Percentiles rank a stretch among this genome's conserved stretches.
These are phyloP conservation scores for Eretmocerus hayati DNA, from an alignment of 2,888 invertebrate genomes.

Conservation along the genomic window DNA sequence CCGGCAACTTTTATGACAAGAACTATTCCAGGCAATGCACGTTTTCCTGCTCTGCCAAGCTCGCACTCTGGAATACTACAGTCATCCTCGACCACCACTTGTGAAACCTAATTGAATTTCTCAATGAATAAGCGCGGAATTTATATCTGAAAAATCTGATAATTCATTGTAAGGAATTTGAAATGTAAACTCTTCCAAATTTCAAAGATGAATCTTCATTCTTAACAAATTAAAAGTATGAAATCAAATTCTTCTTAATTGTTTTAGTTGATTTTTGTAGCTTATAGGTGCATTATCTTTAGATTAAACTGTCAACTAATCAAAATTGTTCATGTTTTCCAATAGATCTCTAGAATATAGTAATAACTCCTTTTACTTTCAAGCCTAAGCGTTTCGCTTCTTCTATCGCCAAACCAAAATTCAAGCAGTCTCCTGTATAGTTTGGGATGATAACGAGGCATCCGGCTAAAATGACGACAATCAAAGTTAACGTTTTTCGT, in stretches of 20 bases:
- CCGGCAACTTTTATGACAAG: constrained; percentile 41
- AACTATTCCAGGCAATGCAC: constrained; percentile 44
- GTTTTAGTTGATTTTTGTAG: too few species aligned
- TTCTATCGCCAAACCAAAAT: constrained; percentile 76
- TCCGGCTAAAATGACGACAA: constrained; percentile 49
- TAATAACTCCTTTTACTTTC: constrained; percentile 42
- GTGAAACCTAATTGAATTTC: constrained; percentile 28
- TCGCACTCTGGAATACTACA: constrained; percentile 40
- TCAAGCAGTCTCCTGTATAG: constrained; percentile 71
- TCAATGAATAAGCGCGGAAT: too few species aligned
- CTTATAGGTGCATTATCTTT: too few species aligned
- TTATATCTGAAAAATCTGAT: too few species aligned
- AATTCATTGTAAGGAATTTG: not conserved
- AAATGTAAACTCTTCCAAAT: not conserved
- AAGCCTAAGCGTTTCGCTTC: constrained; percentile 59
- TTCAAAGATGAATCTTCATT: not conserved
- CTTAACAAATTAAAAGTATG: not conserved
- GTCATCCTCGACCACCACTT: constrained; percentile 42
- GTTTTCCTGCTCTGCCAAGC: constrained; percentile 46
- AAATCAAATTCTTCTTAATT: too few species aligned
- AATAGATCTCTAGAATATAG: not conserved
- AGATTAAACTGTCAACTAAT: not conserved
- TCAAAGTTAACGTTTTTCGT: not conserved
- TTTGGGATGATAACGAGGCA: constrained; percentile 69
- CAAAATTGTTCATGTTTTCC: constrained; percentile 1